Conservation (phyloP, 1,140 invertebrate genomes). For the Drosophila gunungcola region DNA sequence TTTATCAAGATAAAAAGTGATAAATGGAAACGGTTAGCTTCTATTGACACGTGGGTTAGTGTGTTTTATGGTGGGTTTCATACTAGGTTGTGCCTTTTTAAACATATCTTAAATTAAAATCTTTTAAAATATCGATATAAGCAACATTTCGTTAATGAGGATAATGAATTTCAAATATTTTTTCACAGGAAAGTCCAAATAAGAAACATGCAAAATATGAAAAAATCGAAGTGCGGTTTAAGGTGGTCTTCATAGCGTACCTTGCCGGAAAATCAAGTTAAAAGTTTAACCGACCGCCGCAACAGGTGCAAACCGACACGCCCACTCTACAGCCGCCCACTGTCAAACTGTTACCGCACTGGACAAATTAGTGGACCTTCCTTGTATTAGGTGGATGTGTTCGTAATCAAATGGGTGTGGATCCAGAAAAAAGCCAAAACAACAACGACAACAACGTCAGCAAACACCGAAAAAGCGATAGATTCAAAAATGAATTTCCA, state of each 20-base stretch:
- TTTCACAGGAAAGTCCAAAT: too few species aligned
- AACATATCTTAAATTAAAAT: too few species aligned
- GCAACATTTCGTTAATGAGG: too few species aligned
- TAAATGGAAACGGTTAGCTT: not conserved
- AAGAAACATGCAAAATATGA: too few species aligned
- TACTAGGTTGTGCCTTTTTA: too few species aligned
- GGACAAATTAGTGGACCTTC: constrained; percentile 68
- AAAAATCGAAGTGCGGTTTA: not conserved
- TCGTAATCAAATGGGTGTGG: constrained; percentile 21
- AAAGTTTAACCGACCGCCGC: constrained; percentile 71
- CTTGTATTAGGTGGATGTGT: constrained; percentile 2
- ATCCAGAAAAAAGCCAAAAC: constrained; percentile 3
- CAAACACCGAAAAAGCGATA: constrained; percentile 7
- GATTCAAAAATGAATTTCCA: constrained; percentile 48
- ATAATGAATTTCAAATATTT: too few species aligned
- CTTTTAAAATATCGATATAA: too few species aligned
- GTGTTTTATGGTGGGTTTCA: not conserved
- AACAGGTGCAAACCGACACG: constrained; percentile 55
- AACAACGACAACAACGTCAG: constrained; percentile 37
- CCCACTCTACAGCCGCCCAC: not conserved
- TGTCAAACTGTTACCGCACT: constrained; percentile 49
- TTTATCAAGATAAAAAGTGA: not conserved
- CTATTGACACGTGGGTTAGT: not conserved
- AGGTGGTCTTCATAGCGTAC: not conserved
- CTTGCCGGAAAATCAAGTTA: constrained; percentile 45